These are phyloP conservation scores for Diadumene lineata DNA, from an alignment of 92 coral and sea anemone species.

Conservation along the genomic window DNA sequence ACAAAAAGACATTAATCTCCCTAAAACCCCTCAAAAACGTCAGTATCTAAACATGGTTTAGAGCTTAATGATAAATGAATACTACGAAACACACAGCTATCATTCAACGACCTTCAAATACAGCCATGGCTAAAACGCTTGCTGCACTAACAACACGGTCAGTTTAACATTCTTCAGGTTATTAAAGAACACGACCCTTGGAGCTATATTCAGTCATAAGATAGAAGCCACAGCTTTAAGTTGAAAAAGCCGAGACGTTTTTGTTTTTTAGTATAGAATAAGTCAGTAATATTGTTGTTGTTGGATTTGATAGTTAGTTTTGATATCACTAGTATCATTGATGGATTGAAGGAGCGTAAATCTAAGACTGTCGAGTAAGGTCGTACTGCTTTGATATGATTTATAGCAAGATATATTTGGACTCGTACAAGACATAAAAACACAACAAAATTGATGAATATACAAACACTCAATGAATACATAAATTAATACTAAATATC, in stretches of 20 bases:
- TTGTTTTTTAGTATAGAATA: neutral
- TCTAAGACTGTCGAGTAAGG: slow-evolving; percentile 1
- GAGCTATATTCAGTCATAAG: no score
- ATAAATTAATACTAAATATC: no score
- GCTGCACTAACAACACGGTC: no score
- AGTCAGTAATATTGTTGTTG: neutral
- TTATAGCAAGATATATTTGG: no score
- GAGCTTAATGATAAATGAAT: slow-evolving; percentile 36
- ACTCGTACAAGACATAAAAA: no score
- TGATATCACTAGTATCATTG: slow-evolving; percentile 3
- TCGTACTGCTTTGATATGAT: slow-evolving; percentile 5
- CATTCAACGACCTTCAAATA: neutral
- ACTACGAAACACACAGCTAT: neutral
- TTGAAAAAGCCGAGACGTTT: no score
- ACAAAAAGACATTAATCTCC: slow-evolving; percentile 20
- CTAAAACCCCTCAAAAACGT: slow-evolving; percentile 15
- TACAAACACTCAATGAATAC: no score
- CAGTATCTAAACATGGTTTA: slow-evolving; percentile 25
- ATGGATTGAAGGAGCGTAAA: slow-evolving; percentile 11
- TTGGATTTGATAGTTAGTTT: slow-evolving; percentile 3
- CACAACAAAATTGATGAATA: no score
- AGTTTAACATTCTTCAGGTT: no score
- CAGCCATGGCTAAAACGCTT: no score
- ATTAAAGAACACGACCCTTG: no score
- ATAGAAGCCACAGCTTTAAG: no score